Base-by-base conservation (phyloP, 1,140 invertebrate species). In the Prorops nasuta region DNA sequence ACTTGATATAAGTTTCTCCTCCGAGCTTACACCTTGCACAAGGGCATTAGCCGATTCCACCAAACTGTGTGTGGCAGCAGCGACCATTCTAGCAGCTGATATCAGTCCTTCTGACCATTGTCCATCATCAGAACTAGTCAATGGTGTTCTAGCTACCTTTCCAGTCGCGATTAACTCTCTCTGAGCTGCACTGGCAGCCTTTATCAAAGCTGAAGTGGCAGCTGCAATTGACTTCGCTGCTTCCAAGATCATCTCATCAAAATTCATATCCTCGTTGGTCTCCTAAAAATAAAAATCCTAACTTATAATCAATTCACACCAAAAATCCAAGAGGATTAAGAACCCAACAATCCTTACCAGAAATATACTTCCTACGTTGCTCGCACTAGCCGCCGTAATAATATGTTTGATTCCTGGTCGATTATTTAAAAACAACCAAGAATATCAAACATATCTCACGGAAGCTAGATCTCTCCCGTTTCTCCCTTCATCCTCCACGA, bases 361-460 rank as follows among this genome's bases (percentile, higher is more conserved):
- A 36, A 47, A 49, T n/a, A 10, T 36, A 6, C 22, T 19, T 0
- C 12, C 17, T 14, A 16, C 21, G 53, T 32, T 16, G 64, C 56
- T 18, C 51, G 17, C 42, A 9, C 54, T 36, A 59, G 70, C 63
- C 81, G 78, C 87, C 83, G 77, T 89, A 88, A 86, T 89, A 92
- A 96, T 96, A 98, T 96, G 94, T 97, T 93, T 95, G 94, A 95
- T 92, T 95, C 91, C 91, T 89, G 94, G 94, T 94, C 92, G 92
- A 89, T 83, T 77, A 71, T 68, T 74, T 64, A 75, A 77, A 78
- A 82, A 94, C 92, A 96, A 97, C 94, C 94, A 97, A 98, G 94
- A 97, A 97, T 97, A 97, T 96, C 94, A 98, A 98, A 98, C 94
- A 98, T 98, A 98, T 98, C 94, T 96, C 77, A 90, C 83, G 44